Base-by-base conservation (phyloP, 2,888 invertebrate species). In the Sarcophaga caerulescens region DNA sequence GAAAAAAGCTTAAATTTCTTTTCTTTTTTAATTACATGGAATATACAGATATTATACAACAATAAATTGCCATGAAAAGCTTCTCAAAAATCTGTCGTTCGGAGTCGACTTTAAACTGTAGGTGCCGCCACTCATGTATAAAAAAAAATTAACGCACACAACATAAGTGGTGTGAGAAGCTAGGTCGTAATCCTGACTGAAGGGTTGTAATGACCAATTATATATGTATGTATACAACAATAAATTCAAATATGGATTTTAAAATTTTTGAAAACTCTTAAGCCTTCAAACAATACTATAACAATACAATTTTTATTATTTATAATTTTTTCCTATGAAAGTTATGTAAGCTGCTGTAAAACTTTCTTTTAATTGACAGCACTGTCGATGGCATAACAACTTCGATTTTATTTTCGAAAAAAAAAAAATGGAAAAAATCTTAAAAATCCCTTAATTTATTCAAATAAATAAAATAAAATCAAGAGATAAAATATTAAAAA, bases 401-500 rank as follows among this genome's bases (percentile, higher is more conserved):
- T 80, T 84, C 75, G 65, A 84, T 80, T 84, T 62, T 35, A 84
- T 70, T 80, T 80, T 76, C 75, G 47, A 17, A 19, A 52, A 14
- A 47, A 14, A 12, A 47, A 52, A 52, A 47, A 47, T 4, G 10
- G 17, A 14, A 52, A 79, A 84, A 84, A 79, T 84, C 75, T 80
- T 82, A 75, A 81, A 81, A 81, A 85, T 85, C 63, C 80, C 76
- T 83, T 76, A 78, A 71, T 82, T 71, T 75, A 65, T 75, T 78
- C 3, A 57, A n/a, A 80, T 74, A 14, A 68, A 74, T 74, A 14
- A 68, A 74, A 45, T 14, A 65, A 63, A 68, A 57, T 21, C 57
- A 19, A 74, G 57, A 63, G 63, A 14, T 35, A 25, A 57, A 60
- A 3, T 17, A 71, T 12, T 21, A 52, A 68, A n/a, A 19, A 35